Base-by-base conservation (phyloP, 2,888 invertebrate genomes). In the Cephus sareptanus region DNA sequence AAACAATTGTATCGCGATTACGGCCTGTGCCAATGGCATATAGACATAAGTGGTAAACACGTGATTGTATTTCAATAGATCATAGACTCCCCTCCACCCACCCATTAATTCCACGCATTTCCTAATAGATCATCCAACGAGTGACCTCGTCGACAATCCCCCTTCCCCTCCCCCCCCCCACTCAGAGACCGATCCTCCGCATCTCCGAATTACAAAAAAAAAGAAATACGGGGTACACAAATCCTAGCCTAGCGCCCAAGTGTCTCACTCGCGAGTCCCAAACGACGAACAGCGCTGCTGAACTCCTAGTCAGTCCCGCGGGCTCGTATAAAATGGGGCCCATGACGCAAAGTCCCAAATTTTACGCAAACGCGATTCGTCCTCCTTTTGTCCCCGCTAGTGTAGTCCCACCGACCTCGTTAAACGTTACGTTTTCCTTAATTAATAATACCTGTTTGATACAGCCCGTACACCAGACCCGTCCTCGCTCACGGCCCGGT, bases 381-480 rank as follows among this genome's bases (percentile, higher is more conserved):
- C 56, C 35, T 12, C 12, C 35, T 4, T 6, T 9, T 0, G 0
- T 9, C 56, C 23, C 9, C 56, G 9, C 23, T 23, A 56, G 9
- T 56, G 2, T 23, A 56, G 23, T 56, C 56, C 56, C 23, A 23
- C 23, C 23, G 23, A 9, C 56, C 56, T 56, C 56, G 56, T 56
- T 56, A 56, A 56, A 56, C 56, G 23, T 56, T 56, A 56, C 56
- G 56, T 56, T 23, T 23, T 33, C 31, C 71, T 71, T 71, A 71
- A 71, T 71, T 71, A 71, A 71, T 71, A 71, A 71, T 71, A 71
- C 71, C 71, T 71, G 71, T 71, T 34, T 31, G 71, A 71, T 71
- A 71, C 71, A 71, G 71, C 71, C 71, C 71, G 71, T 71, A 71
- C 71, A 71, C 71, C 71, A 71, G 71, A 71, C 71, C 71, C 71